phyloP scores from a whole-genome alignment of 2,888 invertebrate species.

The Phortica magna region DNA sequence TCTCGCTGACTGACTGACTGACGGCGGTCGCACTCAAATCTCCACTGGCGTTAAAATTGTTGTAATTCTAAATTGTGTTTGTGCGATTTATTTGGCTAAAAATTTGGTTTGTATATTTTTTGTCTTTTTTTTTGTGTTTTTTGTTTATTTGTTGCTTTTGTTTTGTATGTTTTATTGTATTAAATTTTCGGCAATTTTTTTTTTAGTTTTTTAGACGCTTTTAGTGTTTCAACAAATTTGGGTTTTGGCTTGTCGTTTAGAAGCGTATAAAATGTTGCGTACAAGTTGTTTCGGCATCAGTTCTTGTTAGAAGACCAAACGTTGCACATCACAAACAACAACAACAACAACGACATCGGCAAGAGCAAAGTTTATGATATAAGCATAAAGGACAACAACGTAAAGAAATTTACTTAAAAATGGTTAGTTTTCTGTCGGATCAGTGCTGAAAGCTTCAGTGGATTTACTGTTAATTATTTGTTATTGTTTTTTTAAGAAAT shows the following conservation, averaged over 20 bases:
- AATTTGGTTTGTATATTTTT: background rate
- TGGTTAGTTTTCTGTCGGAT: slow-evolving; percentile 10
- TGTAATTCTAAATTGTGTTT: background rate
- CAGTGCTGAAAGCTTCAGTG: background rate
- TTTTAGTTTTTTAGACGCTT: background rate
- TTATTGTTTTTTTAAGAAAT: slow-evolving; percentile 53
- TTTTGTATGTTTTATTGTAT: background rate
- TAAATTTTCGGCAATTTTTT: background rate
- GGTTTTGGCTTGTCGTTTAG: background rate
- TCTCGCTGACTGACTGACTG: background rate
- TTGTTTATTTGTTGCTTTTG: too few species aligned
- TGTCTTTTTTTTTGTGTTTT: background rate
- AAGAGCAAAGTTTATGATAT: too few species aligned
- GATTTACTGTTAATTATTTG: too few species aligned
- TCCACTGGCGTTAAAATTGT: background rate
- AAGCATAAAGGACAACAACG: background rate
- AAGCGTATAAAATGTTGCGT: background rate
- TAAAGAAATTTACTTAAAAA: background rate
- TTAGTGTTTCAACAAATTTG: background rate
- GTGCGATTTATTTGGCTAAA: background rate
- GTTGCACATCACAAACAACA: background rate
- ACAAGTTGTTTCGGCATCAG: background rate
- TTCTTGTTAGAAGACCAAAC: background rate
- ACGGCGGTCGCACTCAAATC: background rate
- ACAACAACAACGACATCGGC: background rate